Conservation (phyloP, 2,797 vertebrate genomes). For the Allobates femoralis region DNA sequence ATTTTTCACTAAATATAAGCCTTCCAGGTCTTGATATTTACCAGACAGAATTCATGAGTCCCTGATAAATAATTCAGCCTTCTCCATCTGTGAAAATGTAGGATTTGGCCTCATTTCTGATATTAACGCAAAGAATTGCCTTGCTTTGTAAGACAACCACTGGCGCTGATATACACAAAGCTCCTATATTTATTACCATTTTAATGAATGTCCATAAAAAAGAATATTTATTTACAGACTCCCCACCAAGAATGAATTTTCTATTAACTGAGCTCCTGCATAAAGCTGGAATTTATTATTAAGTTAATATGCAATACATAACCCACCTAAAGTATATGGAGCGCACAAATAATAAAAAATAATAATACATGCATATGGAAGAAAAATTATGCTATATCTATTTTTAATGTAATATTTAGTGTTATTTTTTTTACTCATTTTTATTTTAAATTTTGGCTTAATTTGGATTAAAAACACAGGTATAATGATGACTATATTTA, state of each 20-base stretch:
- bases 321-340: neutral
- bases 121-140: conserved; percentile 79
- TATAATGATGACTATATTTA: neutral
- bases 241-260: conserved; percentile 52
- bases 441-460: neutral
- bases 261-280: conserved; percentile 39
- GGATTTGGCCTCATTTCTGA: conserved; percentile 79
- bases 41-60: conserved; percentile 73
- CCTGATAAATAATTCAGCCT: conserved; percentile 81
- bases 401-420: neutral
- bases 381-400: neutral
- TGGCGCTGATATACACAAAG: conserved; percentile 20
- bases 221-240: conserved; percentile 54
- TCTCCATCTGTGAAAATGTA: conserved; percentile 80
- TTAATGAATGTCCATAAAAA: conserved; percentile 58
- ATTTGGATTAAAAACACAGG: neutral
- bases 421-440: neutral
- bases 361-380: neutral
- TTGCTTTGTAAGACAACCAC: conserved; percentile 65
- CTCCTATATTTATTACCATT: conserved; percentile 47
- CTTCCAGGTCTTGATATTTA: conserved; percentile 74
- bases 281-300: conserved; percentile 19
- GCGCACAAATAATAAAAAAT: neutral
- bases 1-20: conserved; percentile 71
- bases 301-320: neutral